Base-by-base conservation (phyloP, 1,140 invertebrate genomes). In the Anastrepha ludens region DNA sequence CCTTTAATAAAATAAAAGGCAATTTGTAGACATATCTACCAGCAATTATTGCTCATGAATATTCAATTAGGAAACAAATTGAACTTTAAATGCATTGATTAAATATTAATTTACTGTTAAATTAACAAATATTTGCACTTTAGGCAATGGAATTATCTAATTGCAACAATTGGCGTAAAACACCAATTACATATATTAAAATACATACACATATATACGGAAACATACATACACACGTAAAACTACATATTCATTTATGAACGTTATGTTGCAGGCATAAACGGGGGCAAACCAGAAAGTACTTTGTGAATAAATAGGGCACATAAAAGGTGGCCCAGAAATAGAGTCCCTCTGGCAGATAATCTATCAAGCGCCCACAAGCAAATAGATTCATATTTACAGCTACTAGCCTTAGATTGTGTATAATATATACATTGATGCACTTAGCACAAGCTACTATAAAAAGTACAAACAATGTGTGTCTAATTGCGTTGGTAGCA, bases 71-170 rank as follows among this genome's bases (percentile, higher is more conserved):
- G 8, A 81, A 55, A 9, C 74, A 81, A 81, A 81, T 81, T 81
- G 74, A 20, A 81, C 50, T 58, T 81, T 81, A 81, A 81, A 81
- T 81, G 74, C 47, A 81, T 81, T 81, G 55, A 81, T 81, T 81
- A 81, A 81, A 55, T 81, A 81, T 55, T 81, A 81, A 81, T 81
- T 81, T 55, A 81, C 55, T 81, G 55, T 55, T 81, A 11, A 81
- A n/a, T 81, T 55, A 8, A 81, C 74, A 81, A 81, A 55, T 81
- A 81, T 81, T 29, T 81, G 44, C 74, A 7, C 74, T 81, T n/a
- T 17, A 81, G n/a, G 74, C 74, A 81, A 81, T 55, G 3, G 47
- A 55, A 81, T 55, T 81, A 55, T 55, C 47, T 55, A 55, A 81
- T 55, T 81, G 74, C 47, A 13, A 47, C 41, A 50, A 81, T 81